Base-by-base conservation (phyloP, 2,888 invertebrate species). In the Agrilus cyanescens region DNA sequence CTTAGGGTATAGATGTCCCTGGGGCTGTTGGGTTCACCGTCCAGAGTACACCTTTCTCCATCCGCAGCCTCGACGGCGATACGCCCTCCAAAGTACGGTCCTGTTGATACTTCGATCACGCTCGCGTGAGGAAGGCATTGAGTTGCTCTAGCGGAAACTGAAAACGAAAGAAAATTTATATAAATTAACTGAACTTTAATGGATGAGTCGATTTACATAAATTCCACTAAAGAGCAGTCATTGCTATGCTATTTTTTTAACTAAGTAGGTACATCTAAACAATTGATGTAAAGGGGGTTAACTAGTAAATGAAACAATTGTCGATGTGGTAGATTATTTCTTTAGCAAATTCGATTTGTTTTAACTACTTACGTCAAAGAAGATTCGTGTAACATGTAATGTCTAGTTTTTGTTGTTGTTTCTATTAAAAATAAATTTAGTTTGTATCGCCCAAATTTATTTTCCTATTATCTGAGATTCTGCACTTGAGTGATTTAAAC, bases 91-190 rank as follows among this genome's bases (percentile, higher is more conserved):
- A 87, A 87, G 59, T 76, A 78, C 0, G 86, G 87, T 0, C 87
- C 87, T 1, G 86, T 87, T 12, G 84, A 80, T 5, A 87, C 85
- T 63, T 85, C 82, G 38, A 87, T 85, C 61, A 86, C 85, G 38
- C 85, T 85, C 32, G 82, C 82, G 52, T 85, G 81, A 0, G 85
- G 83, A 45, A 86, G 64, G 55, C 87, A 87, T 60, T 82, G 80
- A 0, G 83, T 85, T 4, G 85, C 85, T 53, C 79, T 75, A 0
- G 86, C 86, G 50, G 85, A 83, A 76, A 86, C 86, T 86, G 61
- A n/a, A 56, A 53, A 40, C 18, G 33, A 41, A 29, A 20, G 40
- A 39, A 8, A 25, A 25, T n/a, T n/a, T n/a, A n/a, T n/a, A n/a
- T n/a, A n/a, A n/a, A n/a, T n/a, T n/a, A n/a, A n/a, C n/a, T n/a